Base-by-base conservation (phyloP, 1,140 invertebrate genomes). In the Megalopta genalis region DNA sequence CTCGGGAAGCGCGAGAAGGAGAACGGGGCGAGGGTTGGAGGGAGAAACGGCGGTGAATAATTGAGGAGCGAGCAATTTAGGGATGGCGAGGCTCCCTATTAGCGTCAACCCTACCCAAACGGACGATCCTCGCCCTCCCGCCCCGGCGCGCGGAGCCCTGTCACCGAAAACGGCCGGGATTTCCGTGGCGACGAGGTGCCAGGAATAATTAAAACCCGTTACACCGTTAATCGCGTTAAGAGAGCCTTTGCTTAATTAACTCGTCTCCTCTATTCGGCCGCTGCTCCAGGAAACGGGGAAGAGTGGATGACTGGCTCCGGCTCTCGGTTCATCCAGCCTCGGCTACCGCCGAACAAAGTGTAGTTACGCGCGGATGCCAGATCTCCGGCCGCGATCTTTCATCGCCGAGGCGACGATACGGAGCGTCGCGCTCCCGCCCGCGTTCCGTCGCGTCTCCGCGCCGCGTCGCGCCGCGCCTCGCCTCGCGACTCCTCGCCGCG, bases 171-270 rank as follows among this genome's bases (percentile, higher is more conserved):
- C 84, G 52, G 76, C 39, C 74, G 66, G 83, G 81, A 87, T 89
- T 88, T 84, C 69, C 66, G 76, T 37, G 63, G 81, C 72, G 83
- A 79, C 75, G 54, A 62, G 70, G 4, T 68, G 67, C 32, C 73
- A 80, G 85, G 81, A 85, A 90, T 87, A 88, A 90, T 90, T 89
- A 84, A 90, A 89, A 87, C 81, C 82, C 81, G 87, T 88, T 90
- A 84, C 85, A 68, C 75, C 81, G 83, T 85, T 90, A 88, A 90
- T 83, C 84, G 85, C 87, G 82, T 88, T 84, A 87, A 88, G 87
- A 87, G 86, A 89, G 32, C 69, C 84, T 78, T 79, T 82, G 86
- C 86, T 87, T 89, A 89, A 90, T 90, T 89, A 90, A 87, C 82
- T 68, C 67, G 63, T 39, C 81, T 25, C 14, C 32, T 32, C 14